These are phyloP conservation scores for Lacerta agilis DNA, from an alignment of 2,797 vertebrate species.

Conservation along the genomic window DNA sequence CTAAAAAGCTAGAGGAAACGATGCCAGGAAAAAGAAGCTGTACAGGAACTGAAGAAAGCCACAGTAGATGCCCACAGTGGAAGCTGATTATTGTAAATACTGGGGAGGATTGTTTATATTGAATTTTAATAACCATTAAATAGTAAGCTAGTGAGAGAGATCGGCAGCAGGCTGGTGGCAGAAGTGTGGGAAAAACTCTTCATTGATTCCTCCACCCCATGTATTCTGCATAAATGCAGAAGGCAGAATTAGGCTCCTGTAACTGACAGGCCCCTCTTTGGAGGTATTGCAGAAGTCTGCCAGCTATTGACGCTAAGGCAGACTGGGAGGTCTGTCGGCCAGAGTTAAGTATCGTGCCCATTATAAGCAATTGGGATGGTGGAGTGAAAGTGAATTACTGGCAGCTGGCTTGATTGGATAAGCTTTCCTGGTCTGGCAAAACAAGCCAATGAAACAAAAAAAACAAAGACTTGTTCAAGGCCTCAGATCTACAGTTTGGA, in stretches of 20 bases:
- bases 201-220: not conserved
- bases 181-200: not conserved
- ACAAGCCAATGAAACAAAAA: not conserved
- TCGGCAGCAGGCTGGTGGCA: not conserved
- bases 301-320: not conserved
- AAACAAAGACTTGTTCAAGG: not conserved
- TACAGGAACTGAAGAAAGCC: not conserved
- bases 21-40: not conserved
- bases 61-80: not conserved
- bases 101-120: too few species aligned
- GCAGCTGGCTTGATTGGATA: not conserved
- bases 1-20: not conserved
- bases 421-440: not conserved
- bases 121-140: too few species aligned
- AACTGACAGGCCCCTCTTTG: not conserved
- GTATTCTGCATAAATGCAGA: not conserved
- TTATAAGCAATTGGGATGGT: not conserved
- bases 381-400: not conserved
- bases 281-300: not conserved
- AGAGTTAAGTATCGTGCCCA: not conserved
- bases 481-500: not conserved
- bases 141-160: not conserved
- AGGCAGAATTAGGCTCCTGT: not conserved
- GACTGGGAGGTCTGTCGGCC: not conserved
- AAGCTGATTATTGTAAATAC: not conserved